Evolutionary conservation across 2,888 invertebrate species (phyloP), one percentile per base, ranked within the genome.

Genomic region (Drosophila fulvimacula): DNA sequence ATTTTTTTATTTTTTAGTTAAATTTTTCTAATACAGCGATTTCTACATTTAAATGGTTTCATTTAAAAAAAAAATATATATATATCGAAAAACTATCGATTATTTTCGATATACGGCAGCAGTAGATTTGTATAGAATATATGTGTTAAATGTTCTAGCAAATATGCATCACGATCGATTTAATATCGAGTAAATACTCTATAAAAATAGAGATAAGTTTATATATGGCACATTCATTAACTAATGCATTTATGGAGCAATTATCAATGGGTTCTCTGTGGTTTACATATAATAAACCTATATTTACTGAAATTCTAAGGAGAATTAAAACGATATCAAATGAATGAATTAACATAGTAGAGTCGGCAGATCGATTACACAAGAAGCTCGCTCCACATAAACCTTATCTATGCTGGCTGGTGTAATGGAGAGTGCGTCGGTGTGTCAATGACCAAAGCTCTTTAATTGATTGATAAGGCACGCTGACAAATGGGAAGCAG

Each of bases 361-460:
- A 27, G 6, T 27, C 27, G 27, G 6, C 5, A 27, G 27, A 38
- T 38, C 38, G 6, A 38, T n/a, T 39, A 39, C 1, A 38, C 6
- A n/a, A 15, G n/a, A 38, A 9, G 0, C 4, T 44, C 5, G 9
- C 2, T n/a, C n/a, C 5, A n/a, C 15, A n/a, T 24, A 46, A 27
- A 46, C n/a, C 10, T 9, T 11, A 21, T 27, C 30, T 19, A 32
- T 19, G 48, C 4, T 32, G 30, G 4, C 19, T 15, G 21, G 49
- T 34, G 49, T 51, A 51, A 49, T 53, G 15, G 48, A 48, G 38
- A 52, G 19, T 13, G 21, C 3, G 24, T n/a, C 27, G n/a, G 41
- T 82, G 67, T 88, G 85, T 76, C 88, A 88, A 79, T 82, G 85
- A 82, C 88, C 82, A 82, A 76, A 66, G 30, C 53, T 63, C 68